Conservation (phyloP, 2,797 vertebrate species). For the Bradypodion pumilum region DNA sequence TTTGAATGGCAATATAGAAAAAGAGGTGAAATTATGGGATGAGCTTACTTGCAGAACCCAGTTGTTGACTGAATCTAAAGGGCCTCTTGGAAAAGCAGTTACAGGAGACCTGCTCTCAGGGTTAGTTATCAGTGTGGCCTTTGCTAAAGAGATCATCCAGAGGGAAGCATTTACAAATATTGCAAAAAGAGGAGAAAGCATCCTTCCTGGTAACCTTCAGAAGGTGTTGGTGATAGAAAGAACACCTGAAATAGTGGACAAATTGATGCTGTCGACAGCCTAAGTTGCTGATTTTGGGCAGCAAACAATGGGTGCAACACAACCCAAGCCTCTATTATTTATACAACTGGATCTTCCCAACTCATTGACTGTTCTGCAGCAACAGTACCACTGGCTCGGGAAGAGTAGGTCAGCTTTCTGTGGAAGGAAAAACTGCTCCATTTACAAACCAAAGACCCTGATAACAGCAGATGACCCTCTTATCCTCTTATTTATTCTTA, state of each 20-base stretch:
- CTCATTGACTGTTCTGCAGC: background rate
- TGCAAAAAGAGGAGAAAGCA: background rate
- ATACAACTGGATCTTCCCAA: too few relatives aligned
- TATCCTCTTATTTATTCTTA: too few relatives aligned
- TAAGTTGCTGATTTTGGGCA: background rate
- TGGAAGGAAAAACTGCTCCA: too few relatives aligned
- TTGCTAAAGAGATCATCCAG: background rate
- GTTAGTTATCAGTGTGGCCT: background rate
- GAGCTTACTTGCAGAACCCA: background rate
- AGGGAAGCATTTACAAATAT: background rate
- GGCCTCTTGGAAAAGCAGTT: background rate
- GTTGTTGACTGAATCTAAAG: background rate
- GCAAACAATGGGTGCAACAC: background rate
- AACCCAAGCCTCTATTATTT: background rate
- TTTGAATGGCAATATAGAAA: too few relatives aligned
- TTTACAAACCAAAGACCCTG: background rate
- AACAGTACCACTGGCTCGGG: background rate
- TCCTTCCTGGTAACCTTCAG: background rate
- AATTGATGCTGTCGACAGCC: background rate
- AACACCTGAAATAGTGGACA: background rate
- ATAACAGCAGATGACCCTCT: background rate
- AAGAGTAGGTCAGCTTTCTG: too few relatives aligned
- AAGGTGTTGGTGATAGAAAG: background rate
- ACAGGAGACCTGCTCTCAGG: background rate
- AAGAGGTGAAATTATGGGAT: too few relatives aligned